Percentiles rank a stretch among this genome's conserved stretches.
Evolutionary conservation across 2,113 vertebrate species (phyloP).

Genomic region (Aphyosemion australe): DNA sequence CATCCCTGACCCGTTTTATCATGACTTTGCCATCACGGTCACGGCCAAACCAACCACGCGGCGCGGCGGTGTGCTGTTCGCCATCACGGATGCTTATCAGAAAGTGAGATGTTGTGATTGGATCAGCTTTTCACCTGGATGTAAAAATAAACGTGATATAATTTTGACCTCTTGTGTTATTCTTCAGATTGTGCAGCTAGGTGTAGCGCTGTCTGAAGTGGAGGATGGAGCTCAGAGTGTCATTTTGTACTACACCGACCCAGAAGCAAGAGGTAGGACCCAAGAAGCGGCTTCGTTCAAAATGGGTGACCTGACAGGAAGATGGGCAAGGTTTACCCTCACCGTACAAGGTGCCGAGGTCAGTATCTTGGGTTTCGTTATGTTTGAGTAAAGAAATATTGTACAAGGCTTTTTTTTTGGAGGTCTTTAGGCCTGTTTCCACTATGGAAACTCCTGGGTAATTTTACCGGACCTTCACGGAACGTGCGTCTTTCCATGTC

Average conservation of each 20-base stretch:
- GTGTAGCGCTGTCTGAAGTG: constrained; percentile 83
- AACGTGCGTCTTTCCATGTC: too few species aligned
- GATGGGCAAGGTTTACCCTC: constrained; percentile 89
- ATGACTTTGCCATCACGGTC: constrained; percentile 85
- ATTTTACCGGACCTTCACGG: too few species aligned
- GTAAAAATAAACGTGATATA: background rate
- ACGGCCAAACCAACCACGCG: constrained; percentile 83
- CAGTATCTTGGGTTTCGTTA: background rate
- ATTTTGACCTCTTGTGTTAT: background rate
- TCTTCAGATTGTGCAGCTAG: constrained; percentile 85
- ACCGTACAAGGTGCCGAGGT: constrained; percentile 82
- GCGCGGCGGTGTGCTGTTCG: constrained; percentile 87
- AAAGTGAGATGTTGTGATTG: constrained; percentile 35
- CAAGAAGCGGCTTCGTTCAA: constrained; percentile 88
- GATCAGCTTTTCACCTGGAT: background rate
- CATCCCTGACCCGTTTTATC: constrained; percentile 85
- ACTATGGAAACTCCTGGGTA: too few species aligned
- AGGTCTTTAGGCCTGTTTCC: too few species aligned
- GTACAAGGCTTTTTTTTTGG: too few species aligned
- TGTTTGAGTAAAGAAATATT: too few species aligned
- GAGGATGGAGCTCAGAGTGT: constrained; percentile 87
- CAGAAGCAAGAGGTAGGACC: constrained; percentile 74
- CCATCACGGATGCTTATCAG: constrained; percentile 90
- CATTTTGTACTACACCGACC: constrained; percentile 90
- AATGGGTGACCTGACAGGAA: constrained; percentile 88